A percentile compares a stretch with the other conserved stretches of the same genome.
Conservation (phyloP, 2,797 vertebrate species). For the Strix occidentalis region DNA sequence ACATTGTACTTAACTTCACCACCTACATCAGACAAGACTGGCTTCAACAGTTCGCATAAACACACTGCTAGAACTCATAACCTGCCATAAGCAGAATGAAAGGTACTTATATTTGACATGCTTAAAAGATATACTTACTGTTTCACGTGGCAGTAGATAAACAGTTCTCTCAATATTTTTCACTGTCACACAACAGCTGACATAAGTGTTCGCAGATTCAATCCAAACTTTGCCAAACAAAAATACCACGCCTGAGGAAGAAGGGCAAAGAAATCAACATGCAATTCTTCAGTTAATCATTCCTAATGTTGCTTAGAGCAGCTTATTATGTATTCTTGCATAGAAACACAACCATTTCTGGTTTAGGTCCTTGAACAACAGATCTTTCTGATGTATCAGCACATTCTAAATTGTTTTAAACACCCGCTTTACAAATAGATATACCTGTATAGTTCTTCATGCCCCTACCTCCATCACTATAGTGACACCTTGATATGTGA, state of each 20-base stretch:
- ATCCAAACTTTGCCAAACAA: conserved; percentile 98
- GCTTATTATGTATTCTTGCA: background rate
- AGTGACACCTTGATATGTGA: background rate
- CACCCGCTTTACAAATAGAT: background rate
- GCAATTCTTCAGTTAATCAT: background rate
- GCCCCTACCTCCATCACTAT: background rate
- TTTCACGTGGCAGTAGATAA: conserved; percentile 92
- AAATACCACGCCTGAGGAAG: conserved; percentile 88
- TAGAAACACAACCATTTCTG: background rate
- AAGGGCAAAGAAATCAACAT: conserved; percentile 23
- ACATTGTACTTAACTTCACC: background rate
- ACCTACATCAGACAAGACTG: background rate
- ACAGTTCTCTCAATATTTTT: conserved; percentile 94
- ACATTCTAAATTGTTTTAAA: background rate
- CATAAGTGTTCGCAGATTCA: conserved; percentile 85
- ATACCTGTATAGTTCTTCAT: background rate
- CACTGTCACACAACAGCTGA: conserved; percentile 95
- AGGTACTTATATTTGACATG: conserved; percentile 27
- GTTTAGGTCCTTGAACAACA: background rate
- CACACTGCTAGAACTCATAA: background rate
- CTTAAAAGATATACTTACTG: conserved; percentile 74
- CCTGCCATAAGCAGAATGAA: conserved; percentile 30
- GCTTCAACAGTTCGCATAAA: background rate
- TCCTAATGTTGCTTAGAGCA: background rate
- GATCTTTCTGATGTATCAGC: background rate